These are phyloP conservation scores for Coenonympha glycerion DNA, from an alignment of 2,888 invertebrate genomes.

Conservation along the genomic window DNA sequence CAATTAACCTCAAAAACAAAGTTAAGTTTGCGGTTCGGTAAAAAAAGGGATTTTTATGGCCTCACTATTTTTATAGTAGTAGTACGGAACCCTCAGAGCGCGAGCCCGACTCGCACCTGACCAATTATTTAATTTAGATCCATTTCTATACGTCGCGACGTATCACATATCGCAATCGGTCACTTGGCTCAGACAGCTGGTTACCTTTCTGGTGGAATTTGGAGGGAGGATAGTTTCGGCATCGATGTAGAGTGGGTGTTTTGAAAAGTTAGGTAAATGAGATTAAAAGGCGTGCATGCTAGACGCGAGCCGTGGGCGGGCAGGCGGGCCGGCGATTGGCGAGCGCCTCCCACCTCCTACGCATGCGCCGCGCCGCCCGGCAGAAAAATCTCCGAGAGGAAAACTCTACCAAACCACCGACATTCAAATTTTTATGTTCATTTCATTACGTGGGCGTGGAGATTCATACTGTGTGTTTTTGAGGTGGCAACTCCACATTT, in stretches of 20 bases:
- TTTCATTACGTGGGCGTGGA: conserved; percentile 57
- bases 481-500: no score
- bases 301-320: conserved; percentile 57
- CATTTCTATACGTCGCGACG: no score
- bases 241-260: conserved; percentile 32
- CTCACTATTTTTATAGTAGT: no score
- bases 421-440: conserved; percentile 49
- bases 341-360: conserved; percentile 75
- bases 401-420: conserved; percentile 47
- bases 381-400: conserved; percentile 64
- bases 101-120: no score
- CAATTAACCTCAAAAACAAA: no score
- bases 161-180: no score
- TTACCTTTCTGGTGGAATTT: conserved; percentile 5
- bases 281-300: conserved; percentile 44
- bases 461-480: no score
- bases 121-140: neutral
- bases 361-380: conserved; percentile 55
- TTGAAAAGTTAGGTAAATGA: conserved; percentile 34
- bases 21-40: no score
- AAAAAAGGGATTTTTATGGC: no score
- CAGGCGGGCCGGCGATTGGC: conserved; percentile 69
- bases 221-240: conserved; percentile 26
- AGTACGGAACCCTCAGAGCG: no score
- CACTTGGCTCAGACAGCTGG: neutral